These are phyloP conservation scores for Oreocharis arfaki DNA, from an alignment of 2,113 vertebrate genomes.

Conservation along the genomic window DNA sequence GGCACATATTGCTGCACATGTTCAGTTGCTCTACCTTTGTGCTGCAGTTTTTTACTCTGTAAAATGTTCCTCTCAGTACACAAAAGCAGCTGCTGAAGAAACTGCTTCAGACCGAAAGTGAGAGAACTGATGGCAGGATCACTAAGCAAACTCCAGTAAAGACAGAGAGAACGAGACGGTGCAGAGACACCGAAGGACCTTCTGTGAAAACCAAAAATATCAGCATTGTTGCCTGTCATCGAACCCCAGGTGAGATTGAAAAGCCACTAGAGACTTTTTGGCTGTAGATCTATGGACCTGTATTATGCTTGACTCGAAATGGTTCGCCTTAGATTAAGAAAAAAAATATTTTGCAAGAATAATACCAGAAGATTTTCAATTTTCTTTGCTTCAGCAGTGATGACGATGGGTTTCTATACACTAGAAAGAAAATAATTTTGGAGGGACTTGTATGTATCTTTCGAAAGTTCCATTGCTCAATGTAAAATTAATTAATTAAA, in stretches of 20 bases:
- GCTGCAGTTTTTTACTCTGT: conserved; percentile 5
- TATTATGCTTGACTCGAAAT: not conserved
- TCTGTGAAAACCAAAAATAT: conserved; percentile 45
- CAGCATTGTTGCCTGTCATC: conserved; percentile 28
- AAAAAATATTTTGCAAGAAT: not conserved
- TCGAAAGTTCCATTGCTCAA: not conserved
- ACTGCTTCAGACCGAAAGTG: not conserved
- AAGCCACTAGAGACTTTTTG: not conserved
- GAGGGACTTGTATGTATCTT: not conserved
- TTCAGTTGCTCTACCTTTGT: conserved; percentile 57
- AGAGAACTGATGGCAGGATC: conserved; percentile 2
- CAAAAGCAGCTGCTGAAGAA: conserved; percentile 63
- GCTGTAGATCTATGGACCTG: not conserved
- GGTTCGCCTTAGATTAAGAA: not conserved
- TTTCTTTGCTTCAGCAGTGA: not conserved
- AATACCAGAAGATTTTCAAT: not conserved
- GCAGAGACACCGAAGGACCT: conserved; percentile 18
- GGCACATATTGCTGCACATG: not conserved
- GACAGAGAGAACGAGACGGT: not conserved
- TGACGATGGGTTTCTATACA: not conserved
- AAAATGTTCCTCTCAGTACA: conserved; percentile 43
- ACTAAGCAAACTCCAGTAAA: not conserved
- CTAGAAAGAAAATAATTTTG: not conserved
- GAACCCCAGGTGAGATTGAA: conserved; percentile 64
- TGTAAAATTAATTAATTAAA: not conserved